These are phyloP conservation scores for Harpagoxenus sublaevis DNA, from an alignment of 2,888 invertebrate genomes.

Conservation along the genomic window DNA sequence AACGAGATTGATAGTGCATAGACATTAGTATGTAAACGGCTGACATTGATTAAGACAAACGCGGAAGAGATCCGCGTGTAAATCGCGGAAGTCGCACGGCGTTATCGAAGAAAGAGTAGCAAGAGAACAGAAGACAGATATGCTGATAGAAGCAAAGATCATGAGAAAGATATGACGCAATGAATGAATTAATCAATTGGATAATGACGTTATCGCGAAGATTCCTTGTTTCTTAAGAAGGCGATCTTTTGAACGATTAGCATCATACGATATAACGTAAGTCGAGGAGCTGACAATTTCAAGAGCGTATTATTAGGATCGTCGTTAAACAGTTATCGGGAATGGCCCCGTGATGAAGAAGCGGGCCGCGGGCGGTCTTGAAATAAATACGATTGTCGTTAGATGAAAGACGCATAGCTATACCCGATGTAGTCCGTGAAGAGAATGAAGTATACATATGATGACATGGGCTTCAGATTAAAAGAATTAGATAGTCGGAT, in stretches of 20 bases:
- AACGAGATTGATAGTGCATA: neutral
- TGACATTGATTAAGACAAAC: slow-evolving; percentile 16
- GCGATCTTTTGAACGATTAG: neutral
- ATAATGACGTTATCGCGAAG: neutral
- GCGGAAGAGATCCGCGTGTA: neutral
- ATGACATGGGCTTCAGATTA: slow-evolving; percentile 65
- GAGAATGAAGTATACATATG: slow-evolving; percentile 47
- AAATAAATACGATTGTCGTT: slow-evolving; percentile 23
- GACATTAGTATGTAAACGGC: slow-evolving; percentile 19
- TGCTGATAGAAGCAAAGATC: slow-evolving; percentile 9
- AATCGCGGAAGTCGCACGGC: neutral
- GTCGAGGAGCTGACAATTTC: neutral
- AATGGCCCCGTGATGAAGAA: neutral
- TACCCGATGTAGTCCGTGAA: slow-evolving; percentile 52
- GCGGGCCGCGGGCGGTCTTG: neutral
- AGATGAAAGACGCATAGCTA: slow-evolving; percentile 17
- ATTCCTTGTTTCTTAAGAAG: neutral
- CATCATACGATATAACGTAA: neutral
- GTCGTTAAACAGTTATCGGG: slow-evolving; percentile 16
- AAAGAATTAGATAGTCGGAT: slow-evolving; percentile 67
- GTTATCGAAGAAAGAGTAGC: neutral
- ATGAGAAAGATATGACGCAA: neutral
- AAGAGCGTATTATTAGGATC: neutral
- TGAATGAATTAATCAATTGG: slow-evolving; percentile 43
- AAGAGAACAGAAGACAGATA: neutral